Percentiles rank a stretch among this genome's conserved stretches.
Conservation (phyloP, 2,797 vertebrate species). For the Perodicticus potto region DNA sequence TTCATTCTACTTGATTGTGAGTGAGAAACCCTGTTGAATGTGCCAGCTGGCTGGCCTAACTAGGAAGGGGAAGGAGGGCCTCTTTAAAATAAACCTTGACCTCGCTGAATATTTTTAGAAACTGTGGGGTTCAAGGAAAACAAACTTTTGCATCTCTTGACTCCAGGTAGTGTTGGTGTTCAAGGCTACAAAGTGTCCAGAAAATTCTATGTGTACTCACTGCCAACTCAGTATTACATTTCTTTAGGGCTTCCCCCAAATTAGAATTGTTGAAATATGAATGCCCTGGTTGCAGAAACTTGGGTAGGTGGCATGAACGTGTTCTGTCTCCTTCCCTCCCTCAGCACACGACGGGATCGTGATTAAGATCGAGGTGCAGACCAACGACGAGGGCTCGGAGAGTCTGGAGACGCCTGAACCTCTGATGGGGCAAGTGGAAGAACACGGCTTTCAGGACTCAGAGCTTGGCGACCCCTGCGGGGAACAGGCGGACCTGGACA, state of each 20-base stretch:
- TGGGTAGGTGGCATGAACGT: not conserved
- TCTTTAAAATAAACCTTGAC: not conserved
- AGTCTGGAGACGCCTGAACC: slow-evolving; percentile 84
- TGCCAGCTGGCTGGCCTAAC: not conserved
- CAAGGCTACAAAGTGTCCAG: not conserved
- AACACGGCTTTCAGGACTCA: slow-evolving; percentile 86
- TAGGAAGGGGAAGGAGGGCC: not conserved
- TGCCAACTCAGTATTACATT: not conserved
- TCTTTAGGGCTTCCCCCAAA: slow-evolving; percentile 25
- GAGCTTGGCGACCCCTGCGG: slow-evolving; percentile 86
- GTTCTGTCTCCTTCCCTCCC: not conserved
- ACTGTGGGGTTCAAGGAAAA: not conserved
- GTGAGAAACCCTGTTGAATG: too few relatives aligned
- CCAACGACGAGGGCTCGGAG: slow-evolving; percentile 88
- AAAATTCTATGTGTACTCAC: slow-evolving; percentile 1
- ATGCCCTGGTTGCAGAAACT: not conserved
- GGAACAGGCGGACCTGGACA: slow-evolving; percentile 86
- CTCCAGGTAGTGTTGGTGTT: not conserved
- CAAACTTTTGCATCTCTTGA: not conserved
- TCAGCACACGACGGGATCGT: slow-evolving; percentile 87
- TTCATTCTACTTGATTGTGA: not conserved
- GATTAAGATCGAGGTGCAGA: slow-evolving; percentile 90
- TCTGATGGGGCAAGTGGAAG: slow-evolving; percentile 82
- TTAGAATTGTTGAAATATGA: not conserved
- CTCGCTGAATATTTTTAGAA: not conserved